Conservation (phyloP, 2,797 vertebrate species). For the Rhinella marina region DNA sequence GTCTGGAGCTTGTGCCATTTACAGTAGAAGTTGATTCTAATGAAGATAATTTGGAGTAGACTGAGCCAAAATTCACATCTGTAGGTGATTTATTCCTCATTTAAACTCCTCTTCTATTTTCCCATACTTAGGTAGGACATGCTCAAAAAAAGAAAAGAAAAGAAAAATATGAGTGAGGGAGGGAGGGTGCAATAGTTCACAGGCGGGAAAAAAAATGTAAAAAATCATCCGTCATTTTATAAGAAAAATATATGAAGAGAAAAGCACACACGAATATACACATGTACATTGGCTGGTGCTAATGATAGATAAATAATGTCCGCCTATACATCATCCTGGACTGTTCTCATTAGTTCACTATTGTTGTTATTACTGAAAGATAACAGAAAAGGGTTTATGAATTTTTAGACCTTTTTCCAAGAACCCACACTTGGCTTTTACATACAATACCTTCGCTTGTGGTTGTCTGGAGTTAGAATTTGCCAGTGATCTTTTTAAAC, state of each 20-base stretch:
- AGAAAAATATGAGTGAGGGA: constrained; percentile 54
- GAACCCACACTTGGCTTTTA: constrained; percentile 24
- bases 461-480: constrained; percentile 4
- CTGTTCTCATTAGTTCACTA: constrained; percentile 18
- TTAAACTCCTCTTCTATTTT: constrained; percentile 55
- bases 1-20: constrained; percentile 52
- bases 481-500: constrained; percentile 25
- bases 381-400: constrained; percentile 18
- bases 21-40: constrained; percentile 61
- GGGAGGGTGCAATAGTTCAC: constrained; percentile 54
- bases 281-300: constrained; percentile 18
- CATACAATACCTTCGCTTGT: not conserved
- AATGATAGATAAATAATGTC: constrained; percentile 18
- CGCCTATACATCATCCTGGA: constrained; percentile 10
- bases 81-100: constrained; percentile 58
- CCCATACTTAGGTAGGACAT: constrained; percentile 53
- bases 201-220: constrained; percentile 44
- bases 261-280: constrained; percentile 31
- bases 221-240: constrained; percentile 51
- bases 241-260: constrained; percentile 55
- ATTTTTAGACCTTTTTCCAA: constrained; percentile 24
- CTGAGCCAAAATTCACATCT: constrained; percentile 60
- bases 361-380: not conserved
- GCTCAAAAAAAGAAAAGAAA: constrained; percentile 48
- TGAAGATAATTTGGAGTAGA: constrained; percentile 52